Evolutionary conservation across 2,888 invertebrate species (phyloP), one percentile per base, ranked within the genome.

Genomic region (Andrena bicolor): DNA sequence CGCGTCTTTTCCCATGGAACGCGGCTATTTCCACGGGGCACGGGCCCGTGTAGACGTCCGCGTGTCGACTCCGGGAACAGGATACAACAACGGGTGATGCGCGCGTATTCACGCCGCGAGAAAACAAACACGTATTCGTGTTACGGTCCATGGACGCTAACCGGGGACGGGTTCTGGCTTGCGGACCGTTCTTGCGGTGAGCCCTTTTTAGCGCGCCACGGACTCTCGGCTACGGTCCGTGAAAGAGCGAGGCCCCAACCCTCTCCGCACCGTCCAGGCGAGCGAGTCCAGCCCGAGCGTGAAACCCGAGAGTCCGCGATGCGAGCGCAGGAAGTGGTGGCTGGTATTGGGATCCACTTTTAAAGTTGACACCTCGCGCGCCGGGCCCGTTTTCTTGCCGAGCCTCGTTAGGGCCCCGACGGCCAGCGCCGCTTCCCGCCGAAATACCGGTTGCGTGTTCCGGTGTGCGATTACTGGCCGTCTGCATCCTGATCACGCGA

Each of bases 401-500:
- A 30, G 53, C 58, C 78, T 81, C 76, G 81, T 81, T 77, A 69
- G 48, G 13, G 8, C 2, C 10, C 13, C 5, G 5, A n/a, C 8
- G 60, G 41, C 26, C n/a, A 13, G 5, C 16, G 41, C 2, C 6
- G 35, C 69, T 53, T 32, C 51, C 63, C 48, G 56, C 82, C 82
- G 83, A 83, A 83, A 83, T 82, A 77, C 82, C 72, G 82, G 79
- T 68, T 65, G 75, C 82, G 68, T 74, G 83, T 83, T 83, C 82
- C 83, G 83, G 83, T 83, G 83, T 83, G 82, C 79, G 82, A 82
- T 83, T 82, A 83, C 79, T 28, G 69, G 10, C 71, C 72, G 74
- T 73, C 82, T 79, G 83, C 82, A 73, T 82, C 79, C 76, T 79
- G 82, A 83, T 83, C 83, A 83, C 79, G 83, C 83, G 83, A 83